Evolutionary conservation across 2,113 vertebrate genomes (phyloP), one percentile per base, ranked within the genome.

Genomic region (Carassius carassius): DNA sequence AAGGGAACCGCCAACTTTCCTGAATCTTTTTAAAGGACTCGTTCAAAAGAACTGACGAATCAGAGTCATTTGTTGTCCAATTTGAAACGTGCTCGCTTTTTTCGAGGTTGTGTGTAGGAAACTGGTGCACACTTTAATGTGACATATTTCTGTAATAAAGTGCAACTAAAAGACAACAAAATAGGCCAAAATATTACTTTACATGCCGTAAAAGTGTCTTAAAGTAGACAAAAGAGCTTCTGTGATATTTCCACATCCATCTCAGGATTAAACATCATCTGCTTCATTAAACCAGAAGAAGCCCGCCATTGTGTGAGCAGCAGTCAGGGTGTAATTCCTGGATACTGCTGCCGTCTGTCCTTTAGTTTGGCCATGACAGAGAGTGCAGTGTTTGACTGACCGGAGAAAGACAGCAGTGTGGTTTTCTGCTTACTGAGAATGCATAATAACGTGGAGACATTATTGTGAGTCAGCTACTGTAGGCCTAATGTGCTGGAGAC

Each of bases 381-480:
- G 19, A 14, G 13, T 86, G 87, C 88, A 84, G 78, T 88, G 91
- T 78, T 23, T 58, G 37, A 84, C 73, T 85, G 82, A 85, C 75
- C 37, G 51, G 83, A 60, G 75, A 78, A 84, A 72, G 56, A 83
- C 78, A 84, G 78, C 23, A 74, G 79, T 76, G 65, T 5, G 75
- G 78, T 63, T 83, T 65, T 3, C 35, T 75, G 75, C 51, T 69
- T 12, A 63, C 82, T 88, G 69, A 81, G 82, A 89, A 83, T 88
- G 80, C 85, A 89, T 81, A 83, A 90, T 85, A 88, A 72, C 88
- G 91, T 92, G 87, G 89, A 90, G 91, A 92, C 44, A 86, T 78
- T 82, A 89, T 87, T 89, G 87, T 89, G 87, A 87, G 23, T 10
- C 51, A 78, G 70, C 23, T 85, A 56, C 54, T 82, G 47, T 49